Evolutionary conservation across 2,113 vertebrate genomes (phyloP), one percentile per base, ranked within the genome.

Genomic region (Oryzias celebensis): DNA sequence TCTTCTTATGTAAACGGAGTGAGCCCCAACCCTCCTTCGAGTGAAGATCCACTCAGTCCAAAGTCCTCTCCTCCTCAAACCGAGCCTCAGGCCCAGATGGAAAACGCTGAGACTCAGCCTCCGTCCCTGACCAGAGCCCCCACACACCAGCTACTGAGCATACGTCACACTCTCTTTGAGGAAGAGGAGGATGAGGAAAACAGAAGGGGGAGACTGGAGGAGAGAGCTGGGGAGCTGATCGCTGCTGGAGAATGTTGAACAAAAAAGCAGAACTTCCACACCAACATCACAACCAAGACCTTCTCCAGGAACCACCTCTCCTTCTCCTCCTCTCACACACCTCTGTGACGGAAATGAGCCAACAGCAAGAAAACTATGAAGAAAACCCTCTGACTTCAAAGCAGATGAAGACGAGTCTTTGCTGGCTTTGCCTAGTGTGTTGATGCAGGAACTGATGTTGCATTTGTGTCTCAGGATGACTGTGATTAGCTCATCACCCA

Each of bases 181-280:
- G 88, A 90, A 49, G 89, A 92, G 17, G 88, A 89, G 52, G 89
- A 88, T 17, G 87, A 90, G 41, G 85, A 84, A 56, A 71, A 75
- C 53, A 68, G 82, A 14, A 76, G 84, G 53, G 82, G 84, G 75
- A 82, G 88, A 61, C 84, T 93, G 45, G 81, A 88, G 22, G 83
- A 85, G 77, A 84, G 90, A 75, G 73, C 90, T 0, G 90, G 85
- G 26, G 91, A 93, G 73, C 89, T 93, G 52, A 92, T 93, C 12
- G 75, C 88, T 15, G 92, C 92, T 20, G 91, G 90, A 58, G 90
- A 93, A 78, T 92, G 91, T 78, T 93, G 70, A 92, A 78, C 65
- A 28, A 56, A 28, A 43, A 63, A 53, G 14, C 46, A 28, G 50
- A 65, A 80, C 72, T 15, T 47, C 58, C 47, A 13, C 4, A 10